Conservation (phyloP, 2,888 invertebrate genomes). For the Mesorhabditis belari region DNA sequence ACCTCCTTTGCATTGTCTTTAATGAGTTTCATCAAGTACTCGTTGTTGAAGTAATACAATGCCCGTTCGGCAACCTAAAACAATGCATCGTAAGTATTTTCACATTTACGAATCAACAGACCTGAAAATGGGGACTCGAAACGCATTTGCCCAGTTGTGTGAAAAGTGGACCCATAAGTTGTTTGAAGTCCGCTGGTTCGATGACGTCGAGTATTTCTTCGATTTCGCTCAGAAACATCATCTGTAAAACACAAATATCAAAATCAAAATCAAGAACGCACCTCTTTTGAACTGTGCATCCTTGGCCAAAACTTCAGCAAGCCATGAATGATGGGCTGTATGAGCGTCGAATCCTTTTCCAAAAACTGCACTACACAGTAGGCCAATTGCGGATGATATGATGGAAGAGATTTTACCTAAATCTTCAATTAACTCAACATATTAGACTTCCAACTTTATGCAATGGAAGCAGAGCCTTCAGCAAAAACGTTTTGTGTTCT, state of each 20-base stretch:
- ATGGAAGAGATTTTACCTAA: conserved; percentile 64
- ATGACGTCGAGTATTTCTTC: conserved; percentile 98
- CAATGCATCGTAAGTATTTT: too few species aligned
- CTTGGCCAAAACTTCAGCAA: conserved; percentile 97
- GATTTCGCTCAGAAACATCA: conserved; percentile 97
- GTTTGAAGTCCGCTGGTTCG: conserved; percentile 94
- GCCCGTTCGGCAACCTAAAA: conserved; percentile 72
- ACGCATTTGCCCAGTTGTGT: conserved; percentile 93
- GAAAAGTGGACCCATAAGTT: conserved; percentile 91
- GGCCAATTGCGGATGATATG: conserved; percentile 94
- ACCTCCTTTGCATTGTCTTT: conserved; percentile 61
- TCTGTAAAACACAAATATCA: conserved; percentile 56
- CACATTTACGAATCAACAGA: too few species aligned
- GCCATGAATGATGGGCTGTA: conserved; percentile 68
- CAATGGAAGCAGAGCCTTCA: conserved; percentile 85
- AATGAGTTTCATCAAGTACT: conserved; percentile 67
- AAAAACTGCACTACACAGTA: conserved; percentile 98
- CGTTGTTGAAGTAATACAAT: conserved; percentile 77
- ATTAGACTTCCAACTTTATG: conserved; percentile 69
- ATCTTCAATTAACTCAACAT: neutral
- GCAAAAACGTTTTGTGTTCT: conserved; percentile 92
- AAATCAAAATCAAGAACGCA: conserved; percentile 29
- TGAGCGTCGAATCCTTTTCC: conserved; percentile 65
- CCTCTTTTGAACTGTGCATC: conserved; percentile 94
- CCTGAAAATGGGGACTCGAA: conserved; percentile 97